Evolutionary conservation across 2,113 vertebrate genomes (phyloP), one percentile per base, ranked within the genome.

Genomic region (Athene cunicularia): DNA sequence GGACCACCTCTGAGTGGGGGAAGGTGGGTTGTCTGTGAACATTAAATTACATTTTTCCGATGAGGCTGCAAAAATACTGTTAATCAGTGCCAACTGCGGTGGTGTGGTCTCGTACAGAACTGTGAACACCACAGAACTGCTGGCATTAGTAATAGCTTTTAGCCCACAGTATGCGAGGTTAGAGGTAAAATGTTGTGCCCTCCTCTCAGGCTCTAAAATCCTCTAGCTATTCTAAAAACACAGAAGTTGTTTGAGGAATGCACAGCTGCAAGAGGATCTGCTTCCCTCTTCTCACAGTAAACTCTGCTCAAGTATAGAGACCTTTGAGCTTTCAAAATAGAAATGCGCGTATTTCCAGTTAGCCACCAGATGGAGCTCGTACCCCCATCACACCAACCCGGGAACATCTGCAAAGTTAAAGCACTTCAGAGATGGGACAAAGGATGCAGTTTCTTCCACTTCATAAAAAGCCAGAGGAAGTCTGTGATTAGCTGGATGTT

Each of bases 311-410:
- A 76, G 49, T 21, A 5, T 28, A 47, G 67, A 41, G 63, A 59
- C 4, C 4, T 16, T 59, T 27, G 22, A n/a, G 60, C 66, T 52
- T 56, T 33, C 75, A 12, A 26, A 68, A 24, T 0, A 45, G 47
- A 62, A 91, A 73, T 20, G 14, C 6, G 52, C 52, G 12, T 12
- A 21, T 19, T 91, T 88, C 63, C 90, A 23, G 83, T 26, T 27
- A 93, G 76, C 95, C 97, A 71, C 87, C 68, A 97, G 97, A 71
- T 95, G 96, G 97, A 86, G 93, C 96, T 2, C 84, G 26, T 20
- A 55, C 9, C 63, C 74, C 73, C 49, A 20, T 2, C 72, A 17
- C 62, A 55, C 14, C 58, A 52, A 32, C 11, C 52, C 50, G 68
- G 0, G 8, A 70, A 53, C 80, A 27, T 39, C 91, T 68, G 83